Evolutionary conservation across 2,113 vertebrate species (phyloP).

Genomic region (Leuciscus idus): DNA sequence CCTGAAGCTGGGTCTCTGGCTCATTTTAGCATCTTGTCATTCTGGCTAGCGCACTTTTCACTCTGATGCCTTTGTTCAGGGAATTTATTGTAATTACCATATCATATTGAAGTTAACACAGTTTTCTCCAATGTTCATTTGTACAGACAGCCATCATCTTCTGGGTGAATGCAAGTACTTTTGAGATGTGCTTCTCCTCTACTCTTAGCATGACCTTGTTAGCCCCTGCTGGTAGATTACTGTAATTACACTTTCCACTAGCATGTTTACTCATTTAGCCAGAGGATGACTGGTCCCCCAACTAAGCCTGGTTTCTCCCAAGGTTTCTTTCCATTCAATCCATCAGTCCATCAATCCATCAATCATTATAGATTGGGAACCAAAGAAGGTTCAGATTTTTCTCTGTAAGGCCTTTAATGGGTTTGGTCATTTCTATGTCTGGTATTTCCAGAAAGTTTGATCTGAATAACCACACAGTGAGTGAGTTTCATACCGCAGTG

Average conservation of each 20-base stretch:
- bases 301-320: too few species aligned
- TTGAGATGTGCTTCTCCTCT: background rate
- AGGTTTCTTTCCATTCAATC: too few species aligned
- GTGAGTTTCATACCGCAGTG: slow-evolving; percentile 10
- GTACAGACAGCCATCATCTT: background rate
- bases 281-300: too few species aligned
- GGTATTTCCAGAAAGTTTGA: background rate
- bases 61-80: background rate
- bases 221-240: background rate
- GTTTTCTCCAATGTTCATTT: slow-evolving; percentile 20
- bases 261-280: too few species aligned
- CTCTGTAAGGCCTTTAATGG: background rate
- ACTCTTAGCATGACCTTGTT: background rate
- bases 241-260: background rate
- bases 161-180: background rate
- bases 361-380: background rate
- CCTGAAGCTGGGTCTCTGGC: slow-evolving; percentile 25
- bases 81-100: slow-evolving; percentile 38
- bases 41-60: background rate
- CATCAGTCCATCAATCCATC: too few species aligned
- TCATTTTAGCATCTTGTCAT: slow-evolving; percentile 7
- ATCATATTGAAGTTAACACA: slow-evolving; percentile 12
- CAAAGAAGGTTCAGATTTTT: background rate
- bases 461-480: background rate
- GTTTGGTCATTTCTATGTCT: background rate